Conservation (phyloP, 2,888 invertebrate species). For the Coenonympha arcania region DNA sequence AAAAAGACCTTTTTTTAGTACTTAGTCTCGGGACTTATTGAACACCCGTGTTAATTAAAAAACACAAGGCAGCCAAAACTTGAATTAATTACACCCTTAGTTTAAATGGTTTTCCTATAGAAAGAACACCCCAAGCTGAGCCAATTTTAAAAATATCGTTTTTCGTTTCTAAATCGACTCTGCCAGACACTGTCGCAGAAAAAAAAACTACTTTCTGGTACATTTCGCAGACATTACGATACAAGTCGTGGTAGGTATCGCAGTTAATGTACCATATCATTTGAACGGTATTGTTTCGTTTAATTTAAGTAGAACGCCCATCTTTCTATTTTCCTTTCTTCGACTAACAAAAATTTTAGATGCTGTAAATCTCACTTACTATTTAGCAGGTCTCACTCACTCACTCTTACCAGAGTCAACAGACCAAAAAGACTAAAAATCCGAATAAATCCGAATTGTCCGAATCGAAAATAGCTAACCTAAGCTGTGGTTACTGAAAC, state of each 20-base stretch:
- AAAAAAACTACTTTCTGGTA: background rate
- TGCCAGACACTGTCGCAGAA: background rate
- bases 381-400: too few relatives aligned
- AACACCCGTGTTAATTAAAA: too few relatives aligned
- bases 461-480: too few relatives aligned
- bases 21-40: too few relatives aligned
- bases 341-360: too few relatives aligned
- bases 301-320: background rate
- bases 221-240: constrained; percentile 1
- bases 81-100: background rate
- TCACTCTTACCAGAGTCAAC: too few relatives aligned
- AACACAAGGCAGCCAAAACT: too few relatives aligned
- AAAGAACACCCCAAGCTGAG: background rate
- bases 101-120: background rate
- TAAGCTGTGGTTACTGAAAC: too few relatives aligned
- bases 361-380: too few relatives aligned
- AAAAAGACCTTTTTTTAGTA: too few relatives aligned
- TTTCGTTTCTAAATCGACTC: constrained; percentile 1
- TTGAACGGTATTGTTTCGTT: background rate
- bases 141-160: background rate
- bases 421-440: too few relatives aligned
- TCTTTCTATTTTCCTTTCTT: background rate
- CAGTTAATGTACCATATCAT: constrained; percentile 2
- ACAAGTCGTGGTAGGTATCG: background rate
- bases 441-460: too few relatives aligned